phyloP scores from a whole-genome alignment of 2,797 vertebrate genomes.

The Manis javanica region DNA sequence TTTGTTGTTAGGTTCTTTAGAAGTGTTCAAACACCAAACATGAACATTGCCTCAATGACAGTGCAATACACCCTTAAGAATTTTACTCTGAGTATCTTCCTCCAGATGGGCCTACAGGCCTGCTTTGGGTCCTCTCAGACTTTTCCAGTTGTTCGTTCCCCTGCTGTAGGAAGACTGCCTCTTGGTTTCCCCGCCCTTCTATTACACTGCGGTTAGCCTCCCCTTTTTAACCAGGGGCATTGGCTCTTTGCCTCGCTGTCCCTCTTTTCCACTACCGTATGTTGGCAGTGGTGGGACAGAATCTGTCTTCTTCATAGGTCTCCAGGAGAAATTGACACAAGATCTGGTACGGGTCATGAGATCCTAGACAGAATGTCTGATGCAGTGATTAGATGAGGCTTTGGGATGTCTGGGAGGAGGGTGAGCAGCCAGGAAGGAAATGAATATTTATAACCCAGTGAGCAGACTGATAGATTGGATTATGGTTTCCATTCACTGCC shows the following conservation, averaged over 20 bases:
- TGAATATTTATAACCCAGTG: neutral
- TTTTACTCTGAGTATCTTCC: neutral
- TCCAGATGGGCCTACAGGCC: neutral
- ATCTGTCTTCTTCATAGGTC: neutral
- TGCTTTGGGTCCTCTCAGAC: neutral
- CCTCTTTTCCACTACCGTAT: neutral
- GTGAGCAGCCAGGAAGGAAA: neutral
- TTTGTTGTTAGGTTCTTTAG: slow-evolving; percentile 1
- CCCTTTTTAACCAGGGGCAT: neutral
- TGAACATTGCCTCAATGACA: neutral
- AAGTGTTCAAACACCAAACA: neutral
- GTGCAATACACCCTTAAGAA: neutral
- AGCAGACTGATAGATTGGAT: neutral
- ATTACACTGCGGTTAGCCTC: neutral
- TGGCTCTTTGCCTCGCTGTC: neutral
- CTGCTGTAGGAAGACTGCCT: neutral
- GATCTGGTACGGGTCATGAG: neutral
- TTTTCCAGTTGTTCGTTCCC: neutral
- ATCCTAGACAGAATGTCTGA: neutral
- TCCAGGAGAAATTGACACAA: neutral
- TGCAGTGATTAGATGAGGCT: neutral
- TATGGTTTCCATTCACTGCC: neutral
- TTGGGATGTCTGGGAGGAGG: neutral
- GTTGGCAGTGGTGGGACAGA: neutral
- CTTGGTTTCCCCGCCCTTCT: neutral